Conservation (phyloP, 2,888 invertebrate genomes). For the Caenorhabditis virilis region DNA sequence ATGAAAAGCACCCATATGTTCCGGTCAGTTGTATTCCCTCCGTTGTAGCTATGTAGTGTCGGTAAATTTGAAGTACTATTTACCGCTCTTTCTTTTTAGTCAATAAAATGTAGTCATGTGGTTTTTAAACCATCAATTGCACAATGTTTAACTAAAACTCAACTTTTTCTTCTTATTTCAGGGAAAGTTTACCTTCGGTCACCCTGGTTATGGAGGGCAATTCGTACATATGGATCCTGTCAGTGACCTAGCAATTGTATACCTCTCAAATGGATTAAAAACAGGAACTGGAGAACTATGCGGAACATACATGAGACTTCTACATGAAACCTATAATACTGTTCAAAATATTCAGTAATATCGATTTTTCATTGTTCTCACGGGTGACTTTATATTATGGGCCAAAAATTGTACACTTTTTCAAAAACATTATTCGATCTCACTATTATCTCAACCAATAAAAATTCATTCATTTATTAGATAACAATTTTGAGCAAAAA, state of each 20-base stretch:
- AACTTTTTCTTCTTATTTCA: conserved; percentile 15
- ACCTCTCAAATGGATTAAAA: conserved; percentile 62
- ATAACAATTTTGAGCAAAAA: too few species aligned
- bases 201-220: conserved; percentile 65
- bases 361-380: too few species aligned
- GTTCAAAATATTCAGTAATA: neutral
- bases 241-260: conserved; percentile 49
- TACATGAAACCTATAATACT: conserved; percentile 43
- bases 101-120: too few species aligned
- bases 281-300: conserved; percentile 63
- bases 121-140: neutral
- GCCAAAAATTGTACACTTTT: too few species aligned
- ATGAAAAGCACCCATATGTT: conserved; percentile 60
- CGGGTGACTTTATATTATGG: too few species aligned
- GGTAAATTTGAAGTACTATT: too few species aligned
- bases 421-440: too few species aligned
- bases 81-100: too few species aligned
- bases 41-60: too few species aligned
- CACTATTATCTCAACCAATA: too few species aligned
- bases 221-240: conserved; percentile 55
- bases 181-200: conserved; percentile 60
- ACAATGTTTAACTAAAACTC: neutral
- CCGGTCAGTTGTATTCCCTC: conserved; percentile 23
- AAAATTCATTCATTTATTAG: too few species aligned
- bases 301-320: conserved; percentile 54